Evolutionary conservation across 2,113 vertebrate species (phyloP).

Genomic region (Campylomormyrus numenius): DNA sequence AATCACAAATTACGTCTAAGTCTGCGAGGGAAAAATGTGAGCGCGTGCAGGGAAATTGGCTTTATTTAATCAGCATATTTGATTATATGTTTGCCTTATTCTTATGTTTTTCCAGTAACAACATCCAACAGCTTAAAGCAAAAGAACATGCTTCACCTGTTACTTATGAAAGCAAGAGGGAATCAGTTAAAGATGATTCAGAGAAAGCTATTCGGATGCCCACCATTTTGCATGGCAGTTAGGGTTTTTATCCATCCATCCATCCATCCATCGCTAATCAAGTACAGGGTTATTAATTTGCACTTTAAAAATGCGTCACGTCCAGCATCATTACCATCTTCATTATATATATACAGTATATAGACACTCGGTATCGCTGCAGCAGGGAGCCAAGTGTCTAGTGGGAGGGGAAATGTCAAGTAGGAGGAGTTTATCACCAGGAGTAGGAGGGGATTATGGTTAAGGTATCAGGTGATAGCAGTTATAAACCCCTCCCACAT

Average conservation of each 20-base stretch:
- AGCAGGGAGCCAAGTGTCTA: too few relatives aligned
- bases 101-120: neutral
- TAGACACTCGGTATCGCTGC: too few relatives aligned
- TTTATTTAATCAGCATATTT: neutral
- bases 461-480: too few relatives aligned
- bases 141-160: neutral
- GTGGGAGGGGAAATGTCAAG: too few relatives aligned
- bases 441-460: too few relatives aligned
- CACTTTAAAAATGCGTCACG: neutral
- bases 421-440: too few relatives aligned
- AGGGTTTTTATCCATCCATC: neutral
- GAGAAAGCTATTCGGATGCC: neutral
- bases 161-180: neutral
- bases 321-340: neutral
- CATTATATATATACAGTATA: neutral
- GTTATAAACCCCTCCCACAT: too few relatives aligned
- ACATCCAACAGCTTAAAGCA: neutral
- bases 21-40: neutral
- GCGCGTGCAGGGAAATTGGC: neutral
- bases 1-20: neutral
- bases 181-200: neutral
- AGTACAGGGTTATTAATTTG: neutral
- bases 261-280: neutral
- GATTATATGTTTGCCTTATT: neutral
- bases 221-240: neutral